Evolutionary conservation across 2,888 invertebrate species (phyloP), one percentile per base, ranked within the genome.

Genomic region (Carpatolechia fugitivella): DNA sequence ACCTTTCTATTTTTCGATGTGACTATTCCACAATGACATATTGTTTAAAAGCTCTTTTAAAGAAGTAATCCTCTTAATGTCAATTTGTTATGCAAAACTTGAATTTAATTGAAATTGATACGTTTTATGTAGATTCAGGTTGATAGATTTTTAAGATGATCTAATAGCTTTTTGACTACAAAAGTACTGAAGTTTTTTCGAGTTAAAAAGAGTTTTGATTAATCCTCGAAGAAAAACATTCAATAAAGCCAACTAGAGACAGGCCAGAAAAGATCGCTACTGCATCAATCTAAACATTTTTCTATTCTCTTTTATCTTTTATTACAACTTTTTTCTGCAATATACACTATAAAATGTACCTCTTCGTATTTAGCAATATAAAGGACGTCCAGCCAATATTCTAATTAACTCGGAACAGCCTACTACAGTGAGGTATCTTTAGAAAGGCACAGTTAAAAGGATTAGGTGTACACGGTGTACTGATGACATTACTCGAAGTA

Each of bases 401-500:
- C 6, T 24, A 44, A 29, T 7, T 24, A 24, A 44, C 13, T n/a
- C n/a, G 13, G 24, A 44, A 44, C 44, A 20, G 7, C 7, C 29
- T 29, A n/a, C 24, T 6, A 44, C n/a, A 29, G 20, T 20, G n/a
- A 1, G 24, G 44, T 44, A 44, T 29, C 44, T 29, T 44, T 44
- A 44, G 44, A 44, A 44, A 44, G 44, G 50, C 29, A 29, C 35
- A 38, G 50, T 68, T 77, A 76, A 79, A 76, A 73, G 76, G 75
- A 78, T 76, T 73, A 74, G 58, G 61, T 56, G 50, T 59, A 68
- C 52, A 72, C 74, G 58, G 61, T 56, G 50, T 59, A 68, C 52
- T 44, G 52, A 81, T 80, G 80, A 79, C 80, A 81, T 79, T 82
- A 78, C 70, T 62, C 63, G 54, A 58, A 67, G 64, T 87, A 85